Percentiles rank a stretch among this genome's conserved stretches.
Evolutionary conservation across 2,113 vertebrate genomes (phyloP).

Genomic region (Vulpes lagopus): DNA sequence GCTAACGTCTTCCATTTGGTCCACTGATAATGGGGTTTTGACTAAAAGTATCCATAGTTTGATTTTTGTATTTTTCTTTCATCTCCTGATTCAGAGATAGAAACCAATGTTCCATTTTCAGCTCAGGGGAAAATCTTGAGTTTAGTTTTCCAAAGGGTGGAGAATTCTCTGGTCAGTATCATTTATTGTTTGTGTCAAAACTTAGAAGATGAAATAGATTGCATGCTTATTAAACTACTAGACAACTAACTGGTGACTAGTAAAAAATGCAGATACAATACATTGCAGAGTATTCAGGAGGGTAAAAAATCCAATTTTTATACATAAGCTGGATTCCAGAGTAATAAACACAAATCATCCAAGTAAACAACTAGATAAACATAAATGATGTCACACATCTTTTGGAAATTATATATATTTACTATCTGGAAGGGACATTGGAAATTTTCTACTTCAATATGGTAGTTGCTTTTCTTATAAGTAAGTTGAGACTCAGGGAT

Average conservation of each 20-base stretch:
- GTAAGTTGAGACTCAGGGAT: not conserved
- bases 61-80: not conserved
- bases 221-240: not conserved
- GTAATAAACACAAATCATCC: not conserved
- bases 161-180: not conserved
- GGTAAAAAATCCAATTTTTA: not conserved
- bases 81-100: not conserved
- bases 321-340: not conserved
- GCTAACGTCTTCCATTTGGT: not conserved
- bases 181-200: constrained; percentile 7
- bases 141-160: not conserved
- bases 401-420: not conserved
- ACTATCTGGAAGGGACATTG: not conserved
- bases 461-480: constrained; percentile 1
- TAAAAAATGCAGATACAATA: not conserved
- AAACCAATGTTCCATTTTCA: not conserved
- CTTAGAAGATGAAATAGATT: not conserved
- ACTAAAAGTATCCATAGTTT: not conserved
- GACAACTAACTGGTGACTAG: not conserved
- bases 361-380: not conserved
- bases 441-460: not conserved
- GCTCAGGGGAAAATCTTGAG: not conserved
- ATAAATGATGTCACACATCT: not conserved
- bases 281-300: not conserved
- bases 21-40: not conserved